Conservation (phyloP, 2,113 vertebrate genomes). For the Bombycilla garrulus region DNA sequence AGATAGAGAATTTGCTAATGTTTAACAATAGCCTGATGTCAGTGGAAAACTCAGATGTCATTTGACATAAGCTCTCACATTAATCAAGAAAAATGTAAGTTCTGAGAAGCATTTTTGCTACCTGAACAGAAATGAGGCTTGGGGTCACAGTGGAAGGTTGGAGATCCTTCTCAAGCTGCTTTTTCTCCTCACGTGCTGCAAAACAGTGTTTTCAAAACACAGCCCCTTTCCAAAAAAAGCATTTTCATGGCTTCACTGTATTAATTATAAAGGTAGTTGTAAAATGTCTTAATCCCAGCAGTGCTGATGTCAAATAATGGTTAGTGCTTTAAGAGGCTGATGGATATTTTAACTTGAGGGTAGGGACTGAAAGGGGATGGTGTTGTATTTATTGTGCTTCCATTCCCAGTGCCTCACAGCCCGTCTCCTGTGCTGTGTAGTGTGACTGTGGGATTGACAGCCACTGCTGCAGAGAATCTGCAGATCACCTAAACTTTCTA, state of each 20-base stretch:
- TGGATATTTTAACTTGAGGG: neutral
- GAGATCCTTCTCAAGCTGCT: neutral
- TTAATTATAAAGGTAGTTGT: neutral
- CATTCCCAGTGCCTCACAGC: neutral
- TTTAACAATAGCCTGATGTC: neutral
- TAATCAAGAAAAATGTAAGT: constrained; percentile 11
- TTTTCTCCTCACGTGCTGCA: neutral
- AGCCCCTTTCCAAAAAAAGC: neutral
- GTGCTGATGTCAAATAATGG: neutral
- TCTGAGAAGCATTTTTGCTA: neutral
- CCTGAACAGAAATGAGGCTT: neutral
- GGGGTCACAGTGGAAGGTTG: neutral
- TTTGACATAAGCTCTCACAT: constrained; percentile 7
- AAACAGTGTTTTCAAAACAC: neutral
- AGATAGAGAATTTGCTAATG: neutral
- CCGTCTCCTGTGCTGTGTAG: neutral
- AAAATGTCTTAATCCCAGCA: neutral
- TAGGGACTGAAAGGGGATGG: neutral
- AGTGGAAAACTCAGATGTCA: neutral
- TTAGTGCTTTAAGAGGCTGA: neutral
- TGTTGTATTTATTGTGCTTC: neutral
- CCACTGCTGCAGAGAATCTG: neutral
- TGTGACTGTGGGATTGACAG: neutral
- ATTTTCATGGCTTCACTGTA: neutral
- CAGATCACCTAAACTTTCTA: neutral